These are phyloP conservation scores for Coluber constrictor DNA, from an alignment of 2,797 vertebrate genomes.

Conservation along the genomic window DNA sequence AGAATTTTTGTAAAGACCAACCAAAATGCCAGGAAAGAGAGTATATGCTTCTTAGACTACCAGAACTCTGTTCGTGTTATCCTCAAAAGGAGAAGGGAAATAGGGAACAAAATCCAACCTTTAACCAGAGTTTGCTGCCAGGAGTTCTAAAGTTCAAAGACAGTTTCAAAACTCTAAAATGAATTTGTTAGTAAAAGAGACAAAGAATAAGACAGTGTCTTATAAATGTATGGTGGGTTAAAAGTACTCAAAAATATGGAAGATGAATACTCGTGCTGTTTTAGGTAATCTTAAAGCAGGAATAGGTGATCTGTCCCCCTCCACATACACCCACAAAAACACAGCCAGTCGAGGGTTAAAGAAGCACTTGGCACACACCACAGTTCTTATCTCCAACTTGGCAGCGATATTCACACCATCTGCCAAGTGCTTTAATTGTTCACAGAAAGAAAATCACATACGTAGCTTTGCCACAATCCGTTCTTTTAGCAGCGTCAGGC, in stretches of 20 bases:
- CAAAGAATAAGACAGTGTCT: background rate
- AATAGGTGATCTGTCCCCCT: no score
- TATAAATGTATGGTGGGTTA: background rate
- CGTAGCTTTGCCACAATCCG: no score
- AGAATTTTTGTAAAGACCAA: background rate
- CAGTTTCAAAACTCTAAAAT: background rate
- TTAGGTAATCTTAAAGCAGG: background rate
- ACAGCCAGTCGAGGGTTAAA: no score
- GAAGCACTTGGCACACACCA: no score
- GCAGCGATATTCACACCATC: no score
- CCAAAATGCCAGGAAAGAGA: background rate
- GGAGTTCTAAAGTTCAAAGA: background rate
- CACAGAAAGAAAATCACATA: no score
- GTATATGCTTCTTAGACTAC: background rate
- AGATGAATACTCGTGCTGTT: background rate
- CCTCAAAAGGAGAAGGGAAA: background rate
- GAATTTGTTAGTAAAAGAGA: background rate
- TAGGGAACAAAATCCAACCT: background rate
- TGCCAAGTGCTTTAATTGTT: no score
- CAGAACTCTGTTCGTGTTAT: background rate
- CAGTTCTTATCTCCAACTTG: no score
- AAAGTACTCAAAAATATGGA: background rate
- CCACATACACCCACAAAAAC: no score
- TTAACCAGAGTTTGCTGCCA: background rate
- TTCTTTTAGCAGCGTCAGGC: no score